Evolutionary conservation across 2,113 vertebrate species (phyloP), one percentile per base, ranked within the genome.

Genomic region (Sorex fumeus): DNA sequence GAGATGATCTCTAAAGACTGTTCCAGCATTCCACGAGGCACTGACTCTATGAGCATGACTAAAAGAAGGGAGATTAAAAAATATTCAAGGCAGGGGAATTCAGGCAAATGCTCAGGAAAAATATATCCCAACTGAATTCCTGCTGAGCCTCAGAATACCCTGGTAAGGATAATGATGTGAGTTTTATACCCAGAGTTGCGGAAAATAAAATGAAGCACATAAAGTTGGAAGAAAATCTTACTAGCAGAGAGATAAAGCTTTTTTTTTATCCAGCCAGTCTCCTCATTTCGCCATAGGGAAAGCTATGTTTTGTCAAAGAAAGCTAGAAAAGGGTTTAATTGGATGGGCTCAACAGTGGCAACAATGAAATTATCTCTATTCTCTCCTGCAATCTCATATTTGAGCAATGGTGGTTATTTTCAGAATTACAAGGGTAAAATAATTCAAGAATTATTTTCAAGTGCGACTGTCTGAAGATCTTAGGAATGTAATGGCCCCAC

Each of bases 101-200:
- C 81, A 94, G 94, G 87, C 91, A 91, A 77, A 90, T 85, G 34
- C 77, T 95, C 32, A 87, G 96, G 94, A 94, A 28, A 28, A 95
- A 83, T 92, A 78, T 79, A 69, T 66, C 81, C 76, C 34, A 75
- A 78, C 28, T 50, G 67, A 81, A 93, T 94, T 93, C 84, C 66
- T 79, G 69, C 71, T 72, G 84, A 90, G 47, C 25, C 80, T 92
- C 67, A 74, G 77, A 94, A 77, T 43, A 83, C 50, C 19, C 69
- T 80, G 57, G 75, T 81, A 64, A 91, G 40, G 83, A 69, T 88
- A 88, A 88, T 87, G 60, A 86, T 89, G 86, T 62, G 79, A 92
- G 70, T 90, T 53, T 93, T 88, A 94, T 86, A 76, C 62, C 19
- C 5, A 0, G 57, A 90, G 10, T 72, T 76, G 64, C 0, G 32